These are phyloP conservation scores for Prunella fulvescens DNA, from an alignment of 2,113 vertebrate species.

Conservation along the genomic window DNA sequence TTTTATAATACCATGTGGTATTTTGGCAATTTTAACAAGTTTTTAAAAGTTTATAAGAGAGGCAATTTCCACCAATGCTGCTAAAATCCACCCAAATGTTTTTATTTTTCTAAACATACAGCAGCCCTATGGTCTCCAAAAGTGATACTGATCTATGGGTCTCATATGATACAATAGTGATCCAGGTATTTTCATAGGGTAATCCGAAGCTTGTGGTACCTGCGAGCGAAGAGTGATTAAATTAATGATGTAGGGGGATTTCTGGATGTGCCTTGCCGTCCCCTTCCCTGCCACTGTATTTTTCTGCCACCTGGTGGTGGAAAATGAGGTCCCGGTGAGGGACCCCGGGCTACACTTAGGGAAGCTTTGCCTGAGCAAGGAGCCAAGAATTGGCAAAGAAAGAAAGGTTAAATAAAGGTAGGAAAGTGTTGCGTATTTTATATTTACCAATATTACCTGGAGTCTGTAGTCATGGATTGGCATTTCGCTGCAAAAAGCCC, in stretches of 20 bases:
- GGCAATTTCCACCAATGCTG: background rate
- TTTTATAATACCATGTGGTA: background rate
- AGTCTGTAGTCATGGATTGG: background rate
- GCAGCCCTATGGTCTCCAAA: background rate
- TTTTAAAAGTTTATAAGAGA: background rate
- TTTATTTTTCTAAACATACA: background rate
- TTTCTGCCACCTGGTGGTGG: constrained; percentile 36
- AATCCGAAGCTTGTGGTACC: background rate
- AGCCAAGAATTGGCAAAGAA: background rate
- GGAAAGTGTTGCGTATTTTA: fast-evolving
- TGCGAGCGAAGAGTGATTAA: background rate
- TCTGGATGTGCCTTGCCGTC: fast-evolving
- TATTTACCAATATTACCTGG: background rate
- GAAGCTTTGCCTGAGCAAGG: background rate
- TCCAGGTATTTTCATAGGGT: background rate
- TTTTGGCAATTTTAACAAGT: background rate
- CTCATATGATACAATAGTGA: background rate
- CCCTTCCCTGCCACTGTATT: background rate
- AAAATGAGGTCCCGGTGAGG: background rate
- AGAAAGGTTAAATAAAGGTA: background rate
- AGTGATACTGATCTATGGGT: background rate
- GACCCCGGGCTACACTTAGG: background rate
- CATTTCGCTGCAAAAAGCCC: fast-evolving
- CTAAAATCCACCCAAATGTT: background rate
- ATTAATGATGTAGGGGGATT: fast-evolving